Evolutionary conservation across 2,113 vertebrate species (phyloP).

Genomic region (Centropristis striata): DNA sequence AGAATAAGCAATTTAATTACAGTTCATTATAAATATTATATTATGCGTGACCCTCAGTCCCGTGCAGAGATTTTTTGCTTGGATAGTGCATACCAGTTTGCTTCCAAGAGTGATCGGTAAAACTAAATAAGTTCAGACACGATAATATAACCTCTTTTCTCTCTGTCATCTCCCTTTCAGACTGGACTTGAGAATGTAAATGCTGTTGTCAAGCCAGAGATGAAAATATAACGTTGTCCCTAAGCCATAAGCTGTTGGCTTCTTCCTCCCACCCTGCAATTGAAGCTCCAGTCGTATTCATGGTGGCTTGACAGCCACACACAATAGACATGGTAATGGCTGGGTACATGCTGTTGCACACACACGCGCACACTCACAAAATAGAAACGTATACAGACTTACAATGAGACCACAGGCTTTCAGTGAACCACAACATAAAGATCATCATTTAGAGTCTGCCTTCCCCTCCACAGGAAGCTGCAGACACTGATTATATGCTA

Average conservation of each 20-base stretch:
- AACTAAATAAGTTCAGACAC: neutral
- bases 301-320: constrained; percentile 64
- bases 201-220: constrained; percentile 45
- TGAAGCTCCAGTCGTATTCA: constrained; percentile 62
- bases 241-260: constrained; percentile 42
- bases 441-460: constrained; percentile 73
- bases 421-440: constrained; percentile 75
- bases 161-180: constrained; percentile 20
- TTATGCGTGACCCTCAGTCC: neutral
- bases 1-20: neutral
- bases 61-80: neutral
- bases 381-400: constrained; percentile 66
- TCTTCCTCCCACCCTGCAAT: constrained; percentile 65
- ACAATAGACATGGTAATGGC: constrained; percentile 76
- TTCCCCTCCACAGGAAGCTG: constrained; percentile 67
- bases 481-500: constrained; percentile 76
- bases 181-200: constrained; percentile 44
- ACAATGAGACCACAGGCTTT: constrained; percentile 69
- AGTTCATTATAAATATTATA: neutral
- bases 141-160: neutral
- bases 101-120: neutral
- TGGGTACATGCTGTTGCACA: constrained; percentile 56
- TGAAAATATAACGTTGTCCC: constrained; percentile 68
- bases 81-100: neutral
- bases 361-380: constrained; percentile 52